Conservation (phyloP, 2,797 vertebrate genomes). For the Kryptopterus vitreolus region DNA sequence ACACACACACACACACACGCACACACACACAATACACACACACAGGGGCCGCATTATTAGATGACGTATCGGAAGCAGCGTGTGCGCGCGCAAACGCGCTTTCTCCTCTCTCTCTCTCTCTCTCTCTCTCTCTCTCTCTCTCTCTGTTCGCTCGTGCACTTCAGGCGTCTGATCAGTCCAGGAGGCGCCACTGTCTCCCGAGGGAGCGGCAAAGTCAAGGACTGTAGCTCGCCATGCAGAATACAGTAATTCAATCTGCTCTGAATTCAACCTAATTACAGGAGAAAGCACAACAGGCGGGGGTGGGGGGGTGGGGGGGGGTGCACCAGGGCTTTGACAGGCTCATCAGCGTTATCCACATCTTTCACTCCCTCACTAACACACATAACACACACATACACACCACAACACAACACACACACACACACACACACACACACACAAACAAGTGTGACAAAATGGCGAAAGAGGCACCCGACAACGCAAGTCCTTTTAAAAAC, state of each 20-base stretch:
- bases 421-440: slow-evolving; percentile 1
- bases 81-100: slow-evolving; percentile 45
- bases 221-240: slow-evolving; percentile 85
- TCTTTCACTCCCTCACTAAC: slow-evolving; percentile 33
- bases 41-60: slow-evolving; percentile 45
- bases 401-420: slow-evolving; percentile 8
- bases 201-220: slow-evolving; percentile 81
- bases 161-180: slow-evolving; percentile 79
- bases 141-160: slow-evolving; percentile 43
- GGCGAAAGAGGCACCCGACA: neutral
- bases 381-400: slow-evolving; percentile 25
- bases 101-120: slow-evolving; percentile 42
- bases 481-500: neutral
- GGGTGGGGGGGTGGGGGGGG: slow-evolving; percentile 51
- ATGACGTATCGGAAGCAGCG: slow-evolving; percentile 60
- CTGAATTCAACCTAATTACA: slow-evolving; percentile 77
- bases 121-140: no score
- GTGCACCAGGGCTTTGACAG: slow-evolving; percentile 56
- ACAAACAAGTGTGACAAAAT: neutral
- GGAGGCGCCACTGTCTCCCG: slow-evolving; percentile 89
- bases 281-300: slow-evolving; percentile 75
- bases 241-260: slow-evolving; percentile 84
- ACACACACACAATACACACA: slow-evolving; percentile 33
- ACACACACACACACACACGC: slow-evolving; percentile 24
- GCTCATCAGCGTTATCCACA: slow-evolving; percentile 56